phyloP scores from a whole-genome alignment of 2,888 invertebrate genomes.

The Arenicola marina region DNA sequence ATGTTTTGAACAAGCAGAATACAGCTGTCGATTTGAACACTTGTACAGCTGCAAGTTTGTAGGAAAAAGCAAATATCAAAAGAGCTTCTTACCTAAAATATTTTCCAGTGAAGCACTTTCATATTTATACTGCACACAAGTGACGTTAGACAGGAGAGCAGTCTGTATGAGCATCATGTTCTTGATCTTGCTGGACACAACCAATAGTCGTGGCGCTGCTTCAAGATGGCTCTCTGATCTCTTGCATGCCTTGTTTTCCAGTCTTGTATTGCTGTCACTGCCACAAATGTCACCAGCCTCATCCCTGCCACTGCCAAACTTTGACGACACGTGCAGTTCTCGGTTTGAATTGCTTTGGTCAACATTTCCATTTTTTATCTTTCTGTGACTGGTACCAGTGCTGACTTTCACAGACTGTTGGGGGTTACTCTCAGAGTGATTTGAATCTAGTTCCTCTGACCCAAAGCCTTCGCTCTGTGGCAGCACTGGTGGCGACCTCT shows the following conservation, averaged over 20 bases:
- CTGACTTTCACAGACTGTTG: too few relatives aligned
- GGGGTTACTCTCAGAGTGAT: too few relatives aligned
- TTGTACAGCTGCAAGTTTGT: neutral
- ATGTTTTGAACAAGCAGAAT: neutral
- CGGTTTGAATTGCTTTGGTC: too few relatives aligned
- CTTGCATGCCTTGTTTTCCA: conserved; percentile 12
- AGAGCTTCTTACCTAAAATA: neutral
- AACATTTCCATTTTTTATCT: too few relatives aligned
- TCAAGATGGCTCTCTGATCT: conserved; percentile 7
- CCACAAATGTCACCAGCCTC: too few relatives aligned
- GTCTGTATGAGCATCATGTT: conserved; percentile 50
- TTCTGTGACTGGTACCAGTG: too few relatives aligned
- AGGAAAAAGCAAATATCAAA: neutral
- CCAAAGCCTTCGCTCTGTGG: too few relatives aligned
- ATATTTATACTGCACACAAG: conserved; percentile 58
- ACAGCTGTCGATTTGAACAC: neutral
- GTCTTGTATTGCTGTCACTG: too few relatives aligned
- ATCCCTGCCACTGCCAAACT: too few relatives aligned
- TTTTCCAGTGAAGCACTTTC: conserved; percentile 50
- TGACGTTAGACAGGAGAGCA: conserved; percentile 51
- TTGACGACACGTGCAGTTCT: too few relatives aligned
- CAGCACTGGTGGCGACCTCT: too few relatives aligned
- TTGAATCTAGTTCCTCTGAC: too few relatives aligned
- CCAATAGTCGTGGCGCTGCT: conserved; percentile 46
- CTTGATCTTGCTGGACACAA: conserved; percentile 60